Evolutionary conservation across 1,140 invertebrate genomes (phyloP).

Genomic region (Drosophila lacertosa): DNA sequence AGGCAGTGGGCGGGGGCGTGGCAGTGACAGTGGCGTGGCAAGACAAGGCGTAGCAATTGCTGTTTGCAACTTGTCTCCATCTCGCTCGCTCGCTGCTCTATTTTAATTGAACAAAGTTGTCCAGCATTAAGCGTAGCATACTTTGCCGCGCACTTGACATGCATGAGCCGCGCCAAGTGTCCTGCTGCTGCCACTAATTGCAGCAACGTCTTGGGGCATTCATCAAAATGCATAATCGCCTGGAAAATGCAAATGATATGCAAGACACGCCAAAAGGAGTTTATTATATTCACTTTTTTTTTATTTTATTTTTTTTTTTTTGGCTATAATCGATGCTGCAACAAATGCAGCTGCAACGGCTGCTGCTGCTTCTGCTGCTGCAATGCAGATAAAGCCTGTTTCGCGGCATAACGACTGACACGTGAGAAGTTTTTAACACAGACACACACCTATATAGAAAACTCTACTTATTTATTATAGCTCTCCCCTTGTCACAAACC

Average conservation of each 20-base stretch:
- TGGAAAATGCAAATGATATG: conserved; percentile 63
- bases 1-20: conserved; percentile 12
- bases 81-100: background rate
- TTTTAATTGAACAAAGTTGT: conserved; percentile 63
- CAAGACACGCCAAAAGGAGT: conserved; percentile 20
- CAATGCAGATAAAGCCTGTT: conserved; percentile 67
- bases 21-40: too few species aligned
- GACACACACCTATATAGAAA: conserved; percentile 56
- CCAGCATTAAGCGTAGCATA: conserved; percentile 37
- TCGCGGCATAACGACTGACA: conserved; percentile 67
- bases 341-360: conserved; percentile 7
- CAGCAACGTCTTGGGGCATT: conserved; percentile 50
- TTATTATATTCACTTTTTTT: conserved; percentile 23
- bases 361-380: conserved; percentile 32
- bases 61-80: conserved; percentile 34
- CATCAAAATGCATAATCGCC: conserved; percentile 63
- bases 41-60: conserved; percentile 34
- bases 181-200: conserved; percentile 66
- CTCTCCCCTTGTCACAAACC: background rate
- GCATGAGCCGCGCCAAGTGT: conserved; percentile 22
- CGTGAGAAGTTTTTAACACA: conserved; percentile 70
- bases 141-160: conserved; percentile 42
- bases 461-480: conserved; percentile 61
- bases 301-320: background rate
- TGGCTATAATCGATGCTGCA: conserved; percentile 3